Evolutionary conservation across 2,113 vertebrate genomes (phyloP), one percentile per base, ranked within the genome.

Genomic region (Pogona vitticeps): DNA sequence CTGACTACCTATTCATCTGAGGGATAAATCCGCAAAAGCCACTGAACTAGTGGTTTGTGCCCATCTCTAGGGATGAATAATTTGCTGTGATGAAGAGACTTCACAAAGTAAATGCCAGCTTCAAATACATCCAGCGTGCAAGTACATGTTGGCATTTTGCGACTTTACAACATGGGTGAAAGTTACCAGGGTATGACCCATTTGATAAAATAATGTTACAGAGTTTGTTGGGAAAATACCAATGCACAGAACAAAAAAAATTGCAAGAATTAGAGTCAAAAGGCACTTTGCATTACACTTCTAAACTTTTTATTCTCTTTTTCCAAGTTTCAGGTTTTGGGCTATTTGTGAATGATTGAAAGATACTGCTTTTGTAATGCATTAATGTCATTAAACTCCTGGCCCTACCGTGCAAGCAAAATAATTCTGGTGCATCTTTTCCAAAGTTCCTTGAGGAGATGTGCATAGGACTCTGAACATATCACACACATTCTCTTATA

Each of bases 21-120:
- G 10, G 46, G 46, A 52, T 10, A n/a, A n/a, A n/a, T n/a, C n/a
- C n/a, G n/a, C n/a, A 61, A 65, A 26, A 26, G 63, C 8, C 9
- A 28, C 21, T 65, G 65, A 68, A 68, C 7, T 7, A 68, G 12
- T 31, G 23, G 76, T 77, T 75, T 91, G 89, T 81, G 46, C 77
- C 46, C 31, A 63, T 28, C 15, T 52, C 7, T 56, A 15, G 21
- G 33, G 52, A 31, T 59, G 40, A 17, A 78, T 67, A 31, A 84
- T 77, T 26, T 85, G 31, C 46, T 65, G 10, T 28, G 76, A 36
- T 38, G 75, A 28, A 68, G 42, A 52, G n/a, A 79, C 4, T 85
- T 46, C 6, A 36, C 9, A 3, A 42, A 7, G 46, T 52, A 63
- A 42, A 38, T 56, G 58, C 15, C 68, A 46, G 71, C n/a, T 65